phyloP scores from a whole-genome alignment of 2,797 vertebrate species.

The Pseudochirops cupreus region DNA sequence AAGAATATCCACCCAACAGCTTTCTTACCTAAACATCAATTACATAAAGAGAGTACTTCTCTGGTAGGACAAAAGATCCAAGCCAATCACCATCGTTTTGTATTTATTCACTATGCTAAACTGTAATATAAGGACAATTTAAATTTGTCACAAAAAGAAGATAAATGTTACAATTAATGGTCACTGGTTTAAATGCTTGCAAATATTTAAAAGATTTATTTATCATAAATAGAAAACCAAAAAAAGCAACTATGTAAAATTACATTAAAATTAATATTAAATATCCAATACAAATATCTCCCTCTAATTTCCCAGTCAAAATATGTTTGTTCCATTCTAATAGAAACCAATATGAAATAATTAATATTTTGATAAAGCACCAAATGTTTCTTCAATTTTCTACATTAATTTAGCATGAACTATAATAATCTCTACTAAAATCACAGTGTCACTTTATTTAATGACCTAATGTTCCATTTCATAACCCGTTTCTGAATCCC shows the following conservation, averaged over 20 bases:
- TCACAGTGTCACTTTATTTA: neutral
- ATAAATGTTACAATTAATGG: conserved; percentile 49
- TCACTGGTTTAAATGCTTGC: conserved; percentile 47
- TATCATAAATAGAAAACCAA: conserved; percentile 52
- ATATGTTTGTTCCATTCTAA: conserved; percentile 20
- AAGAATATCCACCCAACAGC: conserved; percentile 52
- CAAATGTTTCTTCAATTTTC: neutral
- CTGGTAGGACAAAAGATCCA: conserved; percentile 37
- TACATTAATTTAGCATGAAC: neutral
- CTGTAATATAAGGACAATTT: conserved; percentile 28
- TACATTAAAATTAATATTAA: conserved; percentile 40
- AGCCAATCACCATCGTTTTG: neutral
- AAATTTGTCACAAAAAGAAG: conserved; percentile 56
- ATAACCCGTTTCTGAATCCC: neutral
- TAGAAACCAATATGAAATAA: neutral
- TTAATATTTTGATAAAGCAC: neutral
- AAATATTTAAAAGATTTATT: conserved; percentile 29
- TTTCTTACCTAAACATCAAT: conserved; percentile 58
- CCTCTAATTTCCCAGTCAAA: conserved; percentile 24
- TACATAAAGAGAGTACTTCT: conserved; percentile 50
- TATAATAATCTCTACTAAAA: neutral
- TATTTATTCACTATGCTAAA: conserved; percentile 32
- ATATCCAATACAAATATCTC: neutral
- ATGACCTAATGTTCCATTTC: neutral
- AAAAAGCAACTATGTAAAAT: conserved; percentile 47